Evolutionary conservation across 2,113 vertebrate species (phyloP).

Genomic region (Phaetusa simplex): DNA sequence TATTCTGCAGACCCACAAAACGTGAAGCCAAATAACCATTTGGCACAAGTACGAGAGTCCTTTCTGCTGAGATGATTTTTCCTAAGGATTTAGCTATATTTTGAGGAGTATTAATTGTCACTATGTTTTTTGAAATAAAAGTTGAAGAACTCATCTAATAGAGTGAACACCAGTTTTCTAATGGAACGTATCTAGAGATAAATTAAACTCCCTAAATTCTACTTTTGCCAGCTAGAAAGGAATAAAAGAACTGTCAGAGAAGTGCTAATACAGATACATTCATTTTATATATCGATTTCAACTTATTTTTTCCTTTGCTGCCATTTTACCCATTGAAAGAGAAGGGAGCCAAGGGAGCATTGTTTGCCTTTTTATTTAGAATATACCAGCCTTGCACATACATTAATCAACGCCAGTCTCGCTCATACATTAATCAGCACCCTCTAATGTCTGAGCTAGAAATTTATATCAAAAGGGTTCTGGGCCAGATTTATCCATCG

Average conservation of each 20-base stretch:
- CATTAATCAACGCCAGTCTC: not conserved
- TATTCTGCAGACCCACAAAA: not conserved
- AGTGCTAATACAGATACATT: not conserved
- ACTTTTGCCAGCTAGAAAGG: not conserved
- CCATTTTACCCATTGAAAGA: not conserved
- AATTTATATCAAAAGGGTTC: not conserved
- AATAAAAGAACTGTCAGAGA: not conserved
- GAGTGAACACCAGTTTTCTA: not conserved
- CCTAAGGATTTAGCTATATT: not conserved
- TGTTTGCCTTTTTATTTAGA: not conserved
- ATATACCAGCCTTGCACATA: not conserved
- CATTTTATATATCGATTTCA: not conserved
- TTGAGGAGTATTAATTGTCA: not conserved
- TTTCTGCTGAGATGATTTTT: not conserved
- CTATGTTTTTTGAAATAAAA: not conserved
- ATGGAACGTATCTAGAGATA: not conserved
- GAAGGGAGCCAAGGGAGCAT: not conserved
- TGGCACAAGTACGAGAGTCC: not conserved
- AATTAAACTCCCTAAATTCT: not conserved
- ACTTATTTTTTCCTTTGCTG: not conserved
- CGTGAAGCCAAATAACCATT: not conserved
- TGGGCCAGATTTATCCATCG: not conserved
- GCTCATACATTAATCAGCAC: not conserved
- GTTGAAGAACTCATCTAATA: not conserved
- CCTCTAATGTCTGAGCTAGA: not conserved